Conservation (phyloP, 1,140 invertebrate genomes). For the Drosophila bipectinata region DNA sequence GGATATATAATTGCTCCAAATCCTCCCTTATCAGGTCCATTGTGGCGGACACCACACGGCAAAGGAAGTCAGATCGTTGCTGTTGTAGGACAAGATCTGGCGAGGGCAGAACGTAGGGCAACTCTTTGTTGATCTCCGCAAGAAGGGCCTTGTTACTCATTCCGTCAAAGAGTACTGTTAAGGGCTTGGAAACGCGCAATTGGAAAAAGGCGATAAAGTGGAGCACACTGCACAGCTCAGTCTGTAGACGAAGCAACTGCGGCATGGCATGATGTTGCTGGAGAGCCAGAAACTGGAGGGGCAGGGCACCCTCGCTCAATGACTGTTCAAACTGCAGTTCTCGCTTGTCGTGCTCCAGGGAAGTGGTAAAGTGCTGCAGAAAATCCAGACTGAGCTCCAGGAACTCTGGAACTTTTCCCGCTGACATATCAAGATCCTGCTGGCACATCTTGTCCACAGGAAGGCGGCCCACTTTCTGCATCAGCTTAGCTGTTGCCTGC, state of each 20-base stretch:
- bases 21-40: constrained; percentile 87
- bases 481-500: constrained; percentile 89
- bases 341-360: constrained; percentile 84
- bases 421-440: constrained; percentile 90
- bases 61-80: constrained; percentile 87
- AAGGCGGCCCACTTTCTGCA: constrained; percentile 94
- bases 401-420: constrained; percentile 88
- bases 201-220: constrained; percentile 92
- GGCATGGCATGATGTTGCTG: constrained; percentile 90
- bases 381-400: constrained; percentile 89
- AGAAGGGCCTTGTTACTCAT: constrained; percentile 85
- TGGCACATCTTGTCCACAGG: constrained; percentile 92
- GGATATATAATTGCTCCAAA: constrained; percentile 85
- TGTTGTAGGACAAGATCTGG: constrained; percentile 85
- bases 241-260: constrained; percentile 91
- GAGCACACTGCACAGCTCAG: constrained; percentile 90
- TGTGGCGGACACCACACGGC: constrained; percentile 87
- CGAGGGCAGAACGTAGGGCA: constrained; percentile 79
- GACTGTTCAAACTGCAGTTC: constrained; percentile 88
- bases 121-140: constrained; percentile 85
- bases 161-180: constrained; percentile 91
- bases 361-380: constrained; percentile 88
- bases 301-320: constrained; percentile 87
- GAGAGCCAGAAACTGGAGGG: constrained; percentile 91
- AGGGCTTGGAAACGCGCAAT: constrained; percentile 89